phyloP scores from a whole-genome alignment of 1,140 invertebrate species.

The Dreissena rostriformis region DNA sequence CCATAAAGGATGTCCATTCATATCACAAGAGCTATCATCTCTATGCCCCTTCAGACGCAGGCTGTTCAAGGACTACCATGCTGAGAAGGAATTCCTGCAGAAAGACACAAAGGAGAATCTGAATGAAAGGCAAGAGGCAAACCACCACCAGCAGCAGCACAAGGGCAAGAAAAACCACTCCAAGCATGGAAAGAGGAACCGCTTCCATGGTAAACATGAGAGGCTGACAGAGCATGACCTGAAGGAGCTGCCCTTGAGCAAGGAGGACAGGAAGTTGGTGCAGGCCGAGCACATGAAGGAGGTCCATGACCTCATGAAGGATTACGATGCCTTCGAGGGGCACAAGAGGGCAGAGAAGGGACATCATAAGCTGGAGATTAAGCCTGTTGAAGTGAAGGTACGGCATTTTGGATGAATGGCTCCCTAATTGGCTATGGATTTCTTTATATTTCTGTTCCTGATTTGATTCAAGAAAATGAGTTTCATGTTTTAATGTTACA shows the following conservation, averaged over 20 bases:
- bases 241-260: background rate
- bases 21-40: background rate
- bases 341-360: background rate
- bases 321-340: slow-evolving; percentile 25
- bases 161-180: no score
- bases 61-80: slow-evolving; percentile 31
- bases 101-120: background rate
- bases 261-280: background rate
- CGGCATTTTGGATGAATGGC: background rate
- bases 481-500: background rate
- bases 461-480: background rate
- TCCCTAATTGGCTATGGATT: background rate
- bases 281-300: slow-evolving; percentile 41
- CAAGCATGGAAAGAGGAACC: background rate
- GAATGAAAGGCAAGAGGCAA: background rate
- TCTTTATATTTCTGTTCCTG: background rate
- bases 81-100: slow-evolving; percentile 12
- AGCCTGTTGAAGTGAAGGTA: background rate
- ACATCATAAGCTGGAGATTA: slow-evolving; percentile 7
- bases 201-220: background rate
- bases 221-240: background rate
- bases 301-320: slow-evolving; percentile 33
- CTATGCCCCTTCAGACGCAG: slow-evolving; percentile 15
- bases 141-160: no score
- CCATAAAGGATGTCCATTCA: background rate